These are phyloP conservation scores for Harmothoe impar DNA, from an alignment of 2,888 invertebrate genomes.

Conservation along the genomic window DNA sequence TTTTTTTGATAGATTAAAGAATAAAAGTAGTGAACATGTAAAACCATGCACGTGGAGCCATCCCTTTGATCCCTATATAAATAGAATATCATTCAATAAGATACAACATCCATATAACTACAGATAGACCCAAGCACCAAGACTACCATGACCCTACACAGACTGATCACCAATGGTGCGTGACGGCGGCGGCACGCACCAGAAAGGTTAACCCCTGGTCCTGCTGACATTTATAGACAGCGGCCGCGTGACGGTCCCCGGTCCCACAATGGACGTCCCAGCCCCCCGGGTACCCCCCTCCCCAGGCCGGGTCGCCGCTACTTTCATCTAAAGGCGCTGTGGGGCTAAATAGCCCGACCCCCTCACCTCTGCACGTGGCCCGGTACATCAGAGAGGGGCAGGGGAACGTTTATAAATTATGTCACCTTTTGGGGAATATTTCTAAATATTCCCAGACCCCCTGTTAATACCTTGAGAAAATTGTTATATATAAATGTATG, in stretches of 20 bases:
- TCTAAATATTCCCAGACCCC: too few species aligned
- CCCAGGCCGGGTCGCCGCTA: neutral
- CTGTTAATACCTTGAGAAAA: too few species aligned
- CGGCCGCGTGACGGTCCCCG: neutral
- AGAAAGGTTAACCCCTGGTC: slow-evolving; percentile 8
- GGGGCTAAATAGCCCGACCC: neutral
- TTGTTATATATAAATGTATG: too few species aligned
- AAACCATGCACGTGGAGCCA: too few species aligned
- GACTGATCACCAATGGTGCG: neutral
- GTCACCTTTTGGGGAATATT: too few species aligned
- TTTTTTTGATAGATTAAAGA: too few species aligned
- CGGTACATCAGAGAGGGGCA: neutral
- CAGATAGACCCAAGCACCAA: too few species aligned
- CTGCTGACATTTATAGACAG: slow-evolving; percentile 21
- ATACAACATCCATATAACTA: too few species aligned
- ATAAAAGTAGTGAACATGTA: too few species aligned
- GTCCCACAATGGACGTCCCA: neutral
- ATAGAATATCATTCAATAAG: too few species aligned
- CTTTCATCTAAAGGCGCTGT: slow-evolving; percentile 5
- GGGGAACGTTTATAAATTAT: too few species aligned
- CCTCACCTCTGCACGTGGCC: slow-evolving; percentile 49
- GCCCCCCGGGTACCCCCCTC: neutral
- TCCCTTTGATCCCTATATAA: too few species aligned
- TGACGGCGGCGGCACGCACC: slow-evolving; percentile 21
- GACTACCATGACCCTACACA: neutral